Evolutionary conservation across 2,888 invertebrate species (phyloP).

Genomic region (Scaptomyza flava): DNA sequence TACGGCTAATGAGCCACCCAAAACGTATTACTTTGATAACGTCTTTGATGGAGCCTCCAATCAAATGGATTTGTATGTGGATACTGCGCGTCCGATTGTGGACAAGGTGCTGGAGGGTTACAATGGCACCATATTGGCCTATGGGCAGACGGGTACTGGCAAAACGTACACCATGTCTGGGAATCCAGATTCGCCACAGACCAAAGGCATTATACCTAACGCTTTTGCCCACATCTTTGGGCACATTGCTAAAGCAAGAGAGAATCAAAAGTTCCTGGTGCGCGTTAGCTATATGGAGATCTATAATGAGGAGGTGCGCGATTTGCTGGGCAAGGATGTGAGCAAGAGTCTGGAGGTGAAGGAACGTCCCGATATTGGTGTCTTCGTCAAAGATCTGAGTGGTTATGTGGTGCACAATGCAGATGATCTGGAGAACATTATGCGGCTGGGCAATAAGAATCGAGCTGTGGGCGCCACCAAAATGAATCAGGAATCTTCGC

Average conservation of each 20-base stretch:
- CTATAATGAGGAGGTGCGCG: slow-evolving; percentile 99
- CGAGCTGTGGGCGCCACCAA: slow-evolving; percentile 95
- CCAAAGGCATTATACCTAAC: slow-evolving; percentile 98
- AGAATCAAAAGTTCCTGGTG: slow-evolving; percentile 97
- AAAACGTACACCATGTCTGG: slow-evolving; percentile 99
- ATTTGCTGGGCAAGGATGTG: slow-evolving; percentile 95
- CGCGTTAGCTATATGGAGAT: slow-evolving; percentile 99
- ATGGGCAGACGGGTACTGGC: slow-evolving; percentile 97
- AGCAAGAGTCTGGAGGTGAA: slow-evolving; percentile 95
- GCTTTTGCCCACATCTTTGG: slow-evolving; percentile 99
- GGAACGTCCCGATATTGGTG: slow-evolving; percentile 96
- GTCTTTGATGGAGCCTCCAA: slow-evolving; percentile 93
- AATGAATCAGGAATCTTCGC: slow-evolving; percentile 98
- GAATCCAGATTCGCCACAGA: slow-evolving; percentile 92
- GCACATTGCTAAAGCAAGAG: slow-evolving; percentile 96
- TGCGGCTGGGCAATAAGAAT: slow-evolving; percentile 98
- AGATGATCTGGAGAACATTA: slow-evolving; percentile 96
- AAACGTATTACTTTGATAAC: slow-evolving; percentile 97
- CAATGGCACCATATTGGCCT: slow-evolving; percentile 96
- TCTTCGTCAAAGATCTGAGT: slow-evolving; percentile 98
- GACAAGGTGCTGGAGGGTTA: slow-evolving; percentile 98
- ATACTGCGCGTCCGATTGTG: slow-evolving; percentile 97
- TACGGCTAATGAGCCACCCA: slow-evolving; percentile 90
- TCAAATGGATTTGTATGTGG: slow-evolving; percentile 96
- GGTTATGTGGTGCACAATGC: slow-evolving; percentile 99